Percentiles rank a stretch among this genome's conserved stretches.
These are phyloP conservation scores for Heliconius congener DNA, from an alignment of 1,140 invertebrate species.

Conservation along the genomic window DNA sequence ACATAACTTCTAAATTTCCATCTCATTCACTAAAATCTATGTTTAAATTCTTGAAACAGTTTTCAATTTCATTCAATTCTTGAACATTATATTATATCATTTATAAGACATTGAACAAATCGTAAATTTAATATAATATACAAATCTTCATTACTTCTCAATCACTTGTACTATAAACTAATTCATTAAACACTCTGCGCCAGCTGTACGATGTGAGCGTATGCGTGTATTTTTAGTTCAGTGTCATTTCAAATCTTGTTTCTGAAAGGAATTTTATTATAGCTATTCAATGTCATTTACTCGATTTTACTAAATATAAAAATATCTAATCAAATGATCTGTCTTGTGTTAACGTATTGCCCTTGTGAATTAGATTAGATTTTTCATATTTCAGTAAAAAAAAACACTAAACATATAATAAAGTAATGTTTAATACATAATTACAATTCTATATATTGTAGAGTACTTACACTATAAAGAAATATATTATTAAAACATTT, in stretches of 20 bases:
- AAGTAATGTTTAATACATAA: no score
- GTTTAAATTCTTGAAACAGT: background rate
- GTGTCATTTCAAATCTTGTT: background rate
- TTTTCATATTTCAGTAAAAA: no score
- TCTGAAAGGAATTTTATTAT: background rate
- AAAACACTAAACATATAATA: no score
- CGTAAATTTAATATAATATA: no score
- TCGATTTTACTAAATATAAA: background rate
- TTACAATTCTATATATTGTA: no score
- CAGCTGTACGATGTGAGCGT: background rate
- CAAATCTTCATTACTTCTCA: background rate
- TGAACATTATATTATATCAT: background rate
- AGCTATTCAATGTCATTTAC: background rate
- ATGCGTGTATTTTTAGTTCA: constrained; percentile 1
- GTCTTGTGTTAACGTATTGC: background rate
- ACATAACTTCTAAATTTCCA: background rate
- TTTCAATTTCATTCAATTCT: no score
- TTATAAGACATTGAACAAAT: background rate
- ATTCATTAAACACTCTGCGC: background rate
- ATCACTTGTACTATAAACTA: constrained; percentile 4
- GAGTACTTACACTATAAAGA: background rate
- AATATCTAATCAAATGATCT: background rate
- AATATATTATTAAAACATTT: background rate
- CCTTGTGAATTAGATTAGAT: background rate
- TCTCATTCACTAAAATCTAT: background rate